Percentiles rank a stretch among this genome's conserved stretches.
Conservation (phyloP, 2,113 vertebrate species). For the Poecile atricapillus region DNA sequence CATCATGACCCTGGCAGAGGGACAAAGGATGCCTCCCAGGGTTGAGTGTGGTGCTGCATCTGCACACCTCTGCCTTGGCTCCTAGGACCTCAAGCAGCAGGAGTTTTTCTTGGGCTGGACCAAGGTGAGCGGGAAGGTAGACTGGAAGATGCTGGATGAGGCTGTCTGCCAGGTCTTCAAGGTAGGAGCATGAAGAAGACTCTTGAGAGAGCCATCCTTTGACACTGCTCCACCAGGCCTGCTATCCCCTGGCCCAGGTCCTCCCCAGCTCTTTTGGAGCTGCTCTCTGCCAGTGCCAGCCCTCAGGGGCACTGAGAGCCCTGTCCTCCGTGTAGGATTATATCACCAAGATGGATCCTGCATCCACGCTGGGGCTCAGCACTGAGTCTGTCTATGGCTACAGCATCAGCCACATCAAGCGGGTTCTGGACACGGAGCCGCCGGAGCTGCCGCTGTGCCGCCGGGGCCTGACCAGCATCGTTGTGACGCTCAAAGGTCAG, state of each 20-base stretch:
- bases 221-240: background rate
- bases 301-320: background rate
- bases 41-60: background rate
- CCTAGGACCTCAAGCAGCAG: constrained; percentile 87
- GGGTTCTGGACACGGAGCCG: constrained; percentile 80
- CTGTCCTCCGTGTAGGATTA: constrained; percentile 78
- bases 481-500: constrained; percentile 87
- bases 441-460: constrained; percentile 79
- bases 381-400: constrained; percentile 87
- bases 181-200: constrained; percentile 58
- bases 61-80: background rate
- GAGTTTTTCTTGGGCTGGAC: constrained; percentile 89
- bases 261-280: background rate
- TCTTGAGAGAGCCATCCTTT: background rate
- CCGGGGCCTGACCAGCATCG: constrained; percentile 78
- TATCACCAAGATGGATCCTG: constrained; percentile 89
- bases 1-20: background rate
- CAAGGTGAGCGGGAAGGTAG: constrained; percentile 78
- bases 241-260: background rate
- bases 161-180: constrained; percentile 86
- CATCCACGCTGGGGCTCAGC: constrained; percentile 86
- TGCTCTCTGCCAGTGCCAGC: background rate
- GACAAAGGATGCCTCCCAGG: fast-evolving
- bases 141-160: constrained; percentile 90
- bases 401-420: constrained; percentile 83